Evolutionary conservation across 2,113 vertebrate species (phyloP).

Genomic region (Tychaedon coryphoeus): DNA sequence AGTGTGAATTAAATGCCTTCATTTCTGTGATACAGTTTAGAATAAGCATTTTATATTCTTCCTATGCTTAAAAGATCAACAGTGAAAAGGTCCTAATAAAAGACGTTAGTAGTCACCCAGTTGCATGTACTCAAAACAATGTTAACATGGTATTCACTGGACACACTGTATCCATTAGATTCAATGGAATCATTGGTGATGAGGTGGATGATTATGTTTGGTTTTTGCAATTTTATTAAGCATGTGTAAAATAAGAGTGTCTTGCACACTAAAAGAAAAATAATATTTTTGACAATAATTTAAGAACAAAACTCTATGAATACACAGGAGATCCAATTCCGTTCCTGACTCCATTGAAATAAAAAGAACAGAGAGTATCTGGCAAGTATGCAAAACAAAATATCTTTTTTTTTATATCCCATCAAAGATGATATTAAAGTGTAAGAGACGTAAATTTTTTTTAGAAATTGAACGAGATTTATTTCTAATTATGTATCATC

Average conservation of each 20-base stretch:
- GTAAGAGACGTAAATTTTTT: background rate
- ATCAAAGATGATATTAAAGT: background rate
- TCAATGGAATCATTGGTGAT: background rate
- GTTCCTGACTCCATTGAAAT: background rate
- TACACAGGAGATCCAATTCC: background rate
- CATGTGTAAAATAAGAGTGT: background rate
- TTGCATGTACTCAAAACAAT: background rate
- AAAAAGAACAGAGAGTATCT: background rate
- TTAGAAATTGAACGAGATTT: background rate
- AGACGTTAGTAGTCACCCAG: background rate
- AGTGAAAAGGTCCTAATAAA: background rate
- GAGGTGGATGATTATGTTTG: background rate
- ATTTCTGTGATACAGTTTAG: background rate
- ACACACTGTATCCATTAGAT: background rate
- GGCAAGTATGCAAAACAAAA: background rate
- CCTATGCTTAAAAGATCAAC: background rate
- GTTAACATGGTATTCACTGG: background rate
- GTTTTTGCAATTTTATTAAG: background rate
- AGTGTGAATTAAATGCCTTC: background rate
- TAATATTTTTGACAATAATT: background rate
- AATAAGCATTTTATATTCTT: background rate
- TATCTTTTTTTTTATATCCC: background rate
- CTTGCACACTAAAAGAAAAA: background rate
- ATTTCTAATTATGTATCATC: background rate
- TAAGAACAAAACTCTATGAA: background rate